Base-by-base conservation (phyloP, 2,888 invertebrate genomes). In the Andrena minutula region DNA sequence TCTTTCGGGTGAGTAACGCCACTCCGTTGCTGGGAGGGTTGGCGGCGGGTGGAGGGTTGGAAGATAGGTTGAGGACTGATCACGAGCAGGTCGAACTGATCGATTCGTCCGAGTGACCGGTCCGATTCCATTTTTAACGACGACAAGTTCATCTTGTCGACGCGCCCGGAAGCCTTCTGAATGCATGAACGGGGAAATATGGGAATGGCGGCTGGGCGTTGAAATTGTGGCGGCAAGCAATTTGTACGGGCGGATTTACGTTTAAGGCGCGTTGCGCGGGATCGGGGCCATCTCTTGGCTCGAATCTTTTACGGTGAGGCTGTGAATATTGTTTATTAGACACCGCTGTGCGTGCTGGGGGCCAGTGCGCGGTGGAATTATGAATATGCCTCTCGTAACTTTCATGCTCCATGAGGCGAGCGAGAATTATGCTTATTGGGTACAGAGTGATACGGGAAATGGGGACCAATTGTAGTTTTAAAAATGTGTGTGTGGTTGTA, bases 1-100 rank as follows among this genome's bases (percentile, higher is more conserved):
- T n/a, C 7, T 41, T n/a, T 23, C 61, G 30, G 26, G 7, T 78
- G 80, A 78, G 64, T 64, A 69, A 80, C 66, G 58, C 64, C 69
- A 49, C 65, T 68, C 76, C 61, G 28, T 61, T 49, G 41, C 41
- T 1, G 41, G 16, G 4, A 16, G 41, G 41, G 41, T 41, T 5
- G 12, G 41, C 12, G 16, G 16, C 5, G 41, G 16, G 4, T 0
- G 41, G 41, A 12, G 41, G 12, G 41, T 1, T 2, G 4, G 1
- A 3, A 41, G 41, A 16, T 41, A 41, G 41, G 49, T 3, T 30
- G n/a, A n/a, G 10, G 49, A 32, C 49, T 51, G 35, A 61, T 71
- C 49, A 20, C n/a, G 41, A 16, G 20, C 5, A 5, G 2, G 23
- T 23, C 35, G 51, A 35, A 16, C 41, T 3, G 63, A 63, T 63